Conservation (phyloP, 1,140 invertebrate species). For the Nautilus pompilius region DNA sequence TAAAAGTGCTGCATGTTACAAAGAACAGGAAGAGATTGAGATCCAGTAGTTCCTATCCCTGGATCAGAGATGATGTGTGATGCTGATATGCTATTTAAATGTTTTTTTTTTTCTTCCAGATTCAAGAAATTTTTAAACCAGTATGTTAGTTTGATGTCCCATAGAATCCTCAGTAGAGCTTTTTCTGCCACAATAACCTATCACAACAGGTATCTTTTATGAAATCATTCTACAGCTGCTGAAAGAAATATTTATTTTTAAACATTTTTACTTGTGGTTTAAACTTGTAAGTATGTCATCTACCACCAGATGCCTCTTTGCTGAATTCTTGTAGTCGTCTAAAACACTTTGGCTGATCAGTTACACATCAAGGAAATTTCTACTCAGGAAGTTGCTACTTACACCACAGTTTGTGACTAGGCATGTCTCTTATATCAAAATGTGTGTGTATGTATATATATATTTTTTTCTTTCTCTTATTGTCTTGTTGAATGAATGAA, state of each 20-base stretch:
- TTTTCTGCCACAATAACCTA: slow-evolving; percentile 42
- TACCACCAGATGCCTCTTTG: background rate
- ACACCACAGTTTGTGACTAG: too few species aligned
- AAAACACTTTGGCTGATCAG: background rate
- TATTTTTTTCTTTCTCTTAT: too few species aligned
- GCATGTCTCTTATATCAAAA: too few species aligned
- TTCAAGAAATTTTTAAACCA: slow-evolving; percentile 36
- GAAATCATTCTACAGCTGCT: background rate
- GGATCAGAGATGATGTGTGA: too few species aligned
- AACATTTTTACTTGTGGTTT: background rate
- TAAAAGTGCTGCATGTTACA: too few species aligned
- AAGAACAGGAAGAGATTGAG: too few species aligned
- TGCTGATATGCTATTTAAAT: too few species aligned
- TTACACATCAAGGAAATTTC: background rate
- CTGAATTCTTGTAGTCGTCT: background rate
- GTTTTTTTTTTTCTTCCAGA: slow-evolving; percentile 25
- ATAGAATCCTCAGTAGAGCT: slow-evolving; percentile 38
- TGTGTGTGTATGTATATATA: too few species aligned
- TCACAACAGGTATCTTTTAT: slow-evolving; percentile 36
- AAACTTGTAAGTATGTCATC: background rate
- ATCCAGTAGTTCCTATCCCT: too few species aligned
- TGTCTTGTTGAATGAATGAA: too few species aligned
- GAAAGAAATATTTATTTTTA: background rate
- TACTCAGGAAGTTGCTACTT: background rate
- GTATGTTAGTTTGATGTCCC: slow-evolving; percentile 33